Conservation (phyloP, 2,797 vertebrate species). For the Momotus momota region DNA sequence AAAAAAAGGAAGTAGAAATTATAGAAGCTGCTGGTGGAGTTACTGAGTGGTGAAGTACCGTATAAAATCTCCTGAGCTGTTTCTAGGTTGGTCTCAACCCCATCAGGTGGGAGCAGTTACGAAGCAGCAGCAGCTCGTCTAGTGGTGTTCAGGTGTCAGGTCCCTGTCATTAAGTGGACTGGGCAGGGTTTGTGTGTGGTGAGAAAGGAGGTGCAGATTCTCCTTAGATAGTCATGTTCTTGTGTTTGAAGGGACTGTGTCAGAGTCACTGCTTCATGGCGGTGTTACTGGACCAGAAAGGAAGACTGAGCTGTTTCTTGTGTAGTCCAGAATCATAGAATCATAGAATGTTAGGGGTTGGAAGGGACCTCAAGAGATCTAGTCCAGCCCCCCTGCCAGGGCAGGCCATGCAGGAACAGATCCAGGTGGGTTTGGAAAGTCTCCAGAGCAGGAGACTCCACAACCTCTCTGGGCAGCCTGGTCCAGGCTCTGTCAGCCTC, state of each 20-base stretch:
- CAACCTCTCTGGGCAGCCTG: no score
- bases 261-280: accelerated
- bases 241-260: neutral
- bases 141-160: neutral
- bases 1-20: neutral
- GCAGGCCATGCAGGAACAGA: no score
- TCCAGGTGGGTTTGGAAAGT: no score
- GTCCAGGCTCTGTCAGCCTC: no score
- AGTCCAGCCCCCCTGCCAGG: no score
- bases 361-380: no score
- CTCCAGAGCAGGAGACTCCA: no score
- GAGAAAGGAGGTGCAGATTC: neutral
- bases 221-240: neutral
- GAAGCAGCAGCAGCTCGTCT: neutral
- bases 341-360: no score
- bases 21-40: neutral
- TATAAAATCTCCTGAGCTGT: neutral
- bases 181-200: neutral
- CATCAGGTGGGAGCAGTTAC: neutral
- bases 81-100: neutral
- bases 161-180: neutral
- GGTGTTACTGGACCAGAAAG: neutral
- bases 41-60: neutral
- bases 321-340: neutral
- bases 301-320: neutral